Evolutionary conservation across 2,888 invertebrate genomes (phyloP).

Genomic region (Eupeodes luniger): DNA sequence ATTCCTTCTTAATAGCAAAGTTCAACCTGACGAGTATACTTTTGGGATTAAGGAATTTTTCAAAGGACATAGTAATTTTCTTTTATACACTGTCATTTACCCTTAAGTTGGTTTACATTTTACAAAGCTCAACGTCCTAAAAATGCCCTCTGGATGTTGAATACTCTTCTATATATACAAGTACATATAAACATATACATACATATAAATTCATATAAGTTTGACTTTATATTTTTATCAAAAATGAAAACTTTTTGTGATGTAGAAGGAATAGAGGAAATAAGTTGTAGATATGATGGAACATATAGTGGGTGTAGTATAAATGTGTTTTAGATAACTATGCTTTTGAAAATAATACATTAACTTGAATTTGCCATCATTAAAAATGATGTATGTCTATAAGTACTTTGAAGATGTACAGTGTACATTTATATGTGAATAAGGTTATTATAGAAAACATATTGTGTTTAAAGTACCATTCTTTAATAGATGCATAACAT

Average conservation of each 20-base stretch:
- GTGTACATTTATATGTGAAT: no score
- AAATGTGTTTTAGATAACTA: not conserved
- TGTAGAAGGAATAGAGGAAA: not conserved
- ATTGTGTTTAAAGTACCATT: no score
- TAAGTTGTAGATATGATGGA: not conserved
- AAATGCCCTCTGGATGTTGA: slow-evolving; percentile 5
- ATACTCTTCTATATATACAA: not conserved
- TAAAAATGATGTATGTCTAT: not conserved
- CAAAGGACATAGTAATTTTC: slow-evolving; percentile 49
- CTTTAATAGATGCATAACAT: no score
- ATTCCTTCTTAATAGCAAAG: slow-evolving; percentile 16
- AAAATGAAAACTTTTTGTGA: not conserved
- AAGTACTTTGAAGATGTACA: no score
- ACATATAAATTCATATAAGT: not conserved
- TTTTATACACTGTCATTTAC: slow-evolving; percentile 48
- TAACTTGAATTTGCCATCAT: not conserved
- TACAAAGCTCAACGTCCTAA: slow-evolving; percentile 48
- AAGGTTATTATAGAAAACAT: no score
- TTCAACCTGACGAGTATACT: slow-evolving; percentile 37
- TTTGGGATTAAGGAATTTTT: slow-evolving; percentile 45
- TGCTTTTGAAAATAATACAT: not conserved
- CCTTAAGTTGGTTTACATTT: slow-evolving; percentile 15
- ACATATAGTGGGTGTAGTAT: not conserved
- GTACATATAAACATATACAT: no score
- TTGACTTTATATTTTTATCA: not conserved